These are phyloP conservation scores for Diceros bicornis DNA, from an alignment of 2,797 vertebrate genomes.

Conservation along the genomic window DNA sequence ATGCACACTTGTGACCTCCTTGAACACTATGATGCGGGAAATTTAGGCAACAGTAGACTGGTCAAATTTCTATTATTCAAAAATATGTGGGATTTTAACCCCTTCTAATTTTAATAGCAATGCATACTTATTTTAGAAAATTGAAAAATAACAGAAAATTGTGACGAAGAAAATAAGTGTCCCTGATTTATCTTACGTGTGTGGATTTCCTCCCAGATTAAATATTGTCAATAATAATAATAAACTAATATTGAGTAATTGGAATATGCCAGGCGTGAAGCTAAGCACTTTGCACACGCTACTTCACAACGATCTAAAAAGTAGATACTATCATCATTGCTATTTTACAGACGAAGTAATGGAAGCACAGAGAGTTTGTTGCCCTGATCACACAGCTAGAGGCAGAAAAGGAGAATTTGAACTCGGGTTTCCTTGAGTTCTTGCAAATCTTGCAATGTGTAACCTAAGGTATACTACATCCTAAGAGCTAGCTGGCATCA, in stretches of 20 bases:
- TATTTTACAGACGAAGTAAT: conserved; percentile 17
- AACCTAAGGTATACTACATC: neutral
- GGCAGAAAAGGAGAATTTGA: neutral
- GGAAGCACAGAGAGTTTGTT: neutral
- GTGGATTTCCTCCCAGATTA: neutral
- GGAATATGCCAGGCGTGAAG: neutral
- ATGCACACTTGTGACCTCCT: neutral
- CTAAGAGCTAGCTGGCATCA: neutral
- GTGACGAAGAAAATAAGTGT: neutral
- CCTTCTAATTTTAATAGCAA: conserved; percentile 31
- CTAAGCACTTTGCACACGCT: neutral
- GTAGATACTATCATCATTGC: neutral
- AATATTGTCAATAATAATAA: neutral
- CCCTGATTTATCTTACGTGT: neutral
- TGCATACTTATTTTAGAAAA: conserved; percentile 15
- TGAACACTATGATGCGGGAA: neutral
- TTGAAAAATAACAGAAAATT: neutral
- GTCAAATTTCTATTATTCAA: neutral
- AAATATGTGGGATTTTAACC: neutral
- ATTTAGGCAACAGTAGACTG: neutral
- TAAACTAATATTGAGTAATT: neutral
- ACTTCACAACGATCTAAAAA: neutral
- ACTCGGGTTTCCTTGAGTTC: neutral
- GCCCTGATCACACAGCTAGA: neutral
- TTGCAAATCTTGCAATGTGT: neutral